Evolutionary conservation across 2,113 vertebrate genomes (phyloP).

Genomic region (Todiramphus saurophagus): DNA sequence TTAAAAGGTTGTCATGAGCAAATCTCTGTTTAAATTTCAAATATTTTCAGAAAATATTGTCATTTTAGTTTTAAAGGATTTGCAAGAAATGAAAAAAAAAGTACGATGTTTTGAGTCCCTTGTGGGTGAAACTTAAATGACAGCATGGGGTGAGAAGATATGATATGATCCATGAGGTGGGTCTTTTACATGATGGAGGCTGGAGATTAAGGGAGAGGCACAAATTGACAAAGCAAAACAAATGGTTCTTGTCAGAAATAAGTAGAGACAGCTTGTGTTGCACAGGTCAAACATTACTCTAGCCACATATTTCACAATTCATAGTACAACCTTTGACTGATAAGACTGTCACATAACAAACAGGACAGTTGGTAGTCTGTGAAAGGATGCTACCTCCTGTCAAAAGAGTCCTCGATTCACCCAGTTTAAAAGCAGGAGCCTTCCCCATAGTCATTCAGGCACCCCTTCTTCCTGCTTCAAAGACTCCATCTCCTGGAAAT

Average conservation of each 20-base stretch:
- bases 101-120: neutral
- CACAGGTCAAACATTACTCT: neutral
- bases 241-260: neutral
- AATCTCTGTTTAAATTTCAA: neutral
- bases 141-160: neutral
- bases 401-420: slow-evolving; percentile 24
- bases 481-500: slow-evolving; percentile 70
- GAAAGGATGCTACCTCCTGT: slow-evolving; percentile 47
- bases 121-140: neutral
- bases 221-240: neutral
- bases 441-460: slow-evolving; percentile 47
- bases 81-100: neutral
- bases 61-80: neutral
- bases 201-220: neutral
- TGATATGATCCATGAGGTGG: neutral
- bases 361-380: slow-evolving; percentile 22
- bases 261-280: neutral
- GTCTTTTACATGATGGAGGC: neutral
- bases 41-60: slow-evolving; percentile 5
- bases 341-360: slow-evolving; percentile 22
- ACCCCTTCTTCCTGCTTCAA: slow-evolving; percentile 67
- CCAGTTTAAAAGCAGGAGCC: slow-evolving; percentile 36
- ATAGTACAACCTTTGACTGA: neutral
- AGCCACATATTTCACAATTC: neutral
- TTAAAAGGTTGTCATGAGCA: neutral